A percentile compares a stretch with the other conserved stretches of the same genome.
Evolutionary conservation across 2,113 vertebrate genomes (phyloP).

Genomic region (Cygnus buccinator): DNA sequence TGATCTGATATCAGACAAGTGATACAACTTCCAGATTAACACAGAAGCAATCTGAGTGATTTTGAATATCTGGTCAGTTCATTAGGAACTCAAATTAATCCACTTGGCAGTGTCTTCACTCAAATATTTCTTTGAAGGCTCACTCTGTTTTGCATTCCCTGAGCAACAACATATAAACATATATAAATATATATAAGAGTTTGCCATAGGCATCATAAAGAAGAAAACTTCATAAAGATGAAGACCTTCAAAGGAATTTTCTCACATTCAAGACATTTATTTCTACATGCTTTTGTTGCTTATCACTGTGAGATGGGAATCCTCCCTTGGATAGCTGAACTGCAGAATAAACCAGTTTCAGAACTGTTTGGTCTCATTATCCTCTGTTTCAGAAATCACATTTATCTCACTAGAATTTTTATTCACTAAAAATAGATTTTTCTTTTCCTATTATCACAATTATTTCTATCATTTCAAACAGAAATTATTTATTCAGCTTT

Average conservation of each 20-base stretch:
- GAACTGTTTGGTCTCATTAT: not conserved
- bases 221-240: not conserved
- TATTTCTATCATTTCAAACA: not conserved
- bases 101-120: not conserved
- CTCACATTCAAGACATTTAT: not conserved
- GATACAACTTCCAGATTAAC: not conserved
- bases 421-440: not conserved
- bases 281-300: not conserved
- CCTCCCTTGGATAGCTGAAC: not conserved
- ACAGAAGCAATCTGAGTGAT: not conserved
- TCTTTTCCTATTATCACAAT: not conserved
- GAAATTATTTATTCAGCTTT: not conserved
- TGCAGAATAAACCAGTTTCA: not conserved
- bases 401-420: not conserved
- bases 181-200: not conserved
- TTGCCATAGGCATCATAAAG: not conserved
- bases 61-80: not conserved
- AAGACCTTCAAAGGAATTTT: not conserved
- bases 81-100: constrained; percentile 11
- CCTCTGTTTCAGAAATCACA: not conserved
- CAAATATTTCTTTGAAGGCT: not conserved
- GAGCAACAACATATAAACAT: not conserved
- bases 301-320: not conserved
- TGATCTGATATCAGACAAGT: constrained; percentile 1
- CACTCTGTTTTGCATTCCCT: not conserved